These are phyloP conservation scores for Podarcis siculus DNA, from an alignment of 2,797 vertebrate genomes.

Conservation along the genomic window DNA sequence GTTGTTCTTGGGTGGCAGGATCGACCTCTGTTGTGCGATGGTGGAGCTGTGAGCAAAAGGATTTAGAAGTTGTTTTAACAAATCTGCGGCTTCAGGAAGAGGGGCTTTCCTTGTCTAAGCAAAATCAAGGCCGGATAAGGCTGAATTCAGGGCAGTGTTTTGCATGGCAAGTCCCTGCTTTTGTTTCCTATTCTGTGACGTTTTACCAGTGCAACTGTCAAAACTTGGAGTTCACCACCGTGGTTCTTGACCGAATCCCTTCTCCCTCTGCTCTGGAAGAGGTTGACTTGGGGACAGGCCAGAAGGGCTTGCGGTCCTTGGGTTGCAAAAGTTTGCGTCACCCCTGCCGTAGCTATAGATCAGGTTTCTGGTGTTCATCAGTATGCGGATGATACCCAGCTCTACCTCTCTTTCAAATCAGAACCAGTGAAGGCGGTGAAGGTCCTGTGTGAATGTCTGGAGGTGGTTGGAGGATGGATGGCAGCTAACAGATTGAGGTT, in stretches of 20 bases:
- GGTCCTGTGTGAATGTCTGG: too few species aligned
- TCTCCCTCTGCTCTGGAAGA: not conserved
- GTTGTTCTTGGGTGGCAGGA: too few species aligned
- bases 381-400: too few species aligned
- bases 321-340: not conserved
- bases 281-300: not conserved
- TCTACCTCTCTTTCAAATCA: too few species aligned
- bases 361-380: not conserved
- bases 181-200: not conserved
- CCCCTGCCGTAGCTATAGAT: too few species aligned
- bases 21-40: too few species aligned
- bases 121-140: not conserved
- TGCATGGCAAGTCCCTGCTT: not conserved
- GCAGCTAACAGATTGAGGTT: too few species aligned
- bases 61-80: constrained; percentile 31
- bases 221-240: not conserved
- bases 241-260: not conserved
- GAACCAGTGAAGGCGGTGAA: too few species aligned
- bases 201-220: not conserved
- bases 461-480: too few species aligned
- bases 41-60: not conserved
- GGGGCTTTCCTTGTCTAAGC: not conserved
- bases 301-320: not conserved
- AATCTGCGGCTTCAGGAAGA: not conserved
- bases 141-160: not conserved